Conservation (phyloP, 2,888 invertebrate genomes). For the Notocelia uddmanniana region DNA sequence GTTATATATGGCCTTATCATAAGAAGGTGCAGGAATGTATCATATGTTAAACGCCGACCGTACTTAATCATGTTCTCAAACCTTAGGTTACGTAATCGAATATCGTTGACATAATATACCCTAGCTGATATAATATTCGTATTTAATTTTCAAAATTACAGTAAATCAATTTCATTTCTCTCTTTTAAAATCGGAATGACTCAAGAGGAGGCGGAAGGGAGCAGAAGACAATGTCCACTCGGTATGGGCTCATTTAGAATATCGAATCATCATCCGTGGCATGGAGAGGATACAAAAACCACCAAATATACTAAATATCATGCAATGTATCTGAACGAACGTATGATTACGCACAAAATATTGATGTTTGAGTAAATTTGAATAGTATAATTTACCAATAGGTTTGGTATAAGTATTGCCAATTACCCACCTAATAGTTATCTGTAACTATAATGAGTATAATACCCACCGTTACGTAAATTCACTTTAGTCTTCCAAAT, state of each 20-base stretch:
- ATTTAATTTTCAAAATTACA: too few relatives aligned
- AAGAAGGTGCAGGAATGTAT: too few relatives aligned
- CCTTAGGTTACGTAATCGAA: not conserved
- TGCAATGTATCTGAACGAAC: not conserved
- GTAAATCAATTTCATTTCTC: too few relatives aligned
- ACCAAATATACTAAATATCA: too few relatives aligned
- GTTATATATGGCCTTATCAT: not conserved
- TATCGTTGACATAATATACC: not conserved
- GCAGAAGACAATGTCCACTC: too few relatives aligned
- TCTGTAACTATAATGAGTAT: not conserved
- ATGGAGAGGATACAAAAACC: too few relatives aligned
- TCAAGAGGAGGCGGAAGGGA: too few relatives aligned
- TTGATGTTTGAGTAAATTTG: not conserved
- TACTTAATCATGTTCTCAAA: not conserved
- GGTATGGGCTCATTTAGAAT: too few relatives aligned
- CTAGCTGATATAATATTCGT: too few relatives aligned
- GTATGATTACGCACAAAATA: not conserved
- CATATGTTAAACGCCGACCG: too few relatives aligned
- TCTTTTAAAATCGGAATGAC: too few relatives aligned
- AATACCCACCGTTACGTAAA: not conserved
- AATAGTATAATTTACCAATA: not conserved
- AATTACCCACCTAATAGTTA: not conserved
- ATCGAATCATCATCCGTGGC: too few relatives aligned
- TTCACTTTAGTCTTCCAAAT: not conserved
- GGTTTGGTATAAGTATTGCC: not conserved